phyloP scores from a whole-genome alignment of 2,113 vertebrate species.

The Ammodytes dubius region DNA sequence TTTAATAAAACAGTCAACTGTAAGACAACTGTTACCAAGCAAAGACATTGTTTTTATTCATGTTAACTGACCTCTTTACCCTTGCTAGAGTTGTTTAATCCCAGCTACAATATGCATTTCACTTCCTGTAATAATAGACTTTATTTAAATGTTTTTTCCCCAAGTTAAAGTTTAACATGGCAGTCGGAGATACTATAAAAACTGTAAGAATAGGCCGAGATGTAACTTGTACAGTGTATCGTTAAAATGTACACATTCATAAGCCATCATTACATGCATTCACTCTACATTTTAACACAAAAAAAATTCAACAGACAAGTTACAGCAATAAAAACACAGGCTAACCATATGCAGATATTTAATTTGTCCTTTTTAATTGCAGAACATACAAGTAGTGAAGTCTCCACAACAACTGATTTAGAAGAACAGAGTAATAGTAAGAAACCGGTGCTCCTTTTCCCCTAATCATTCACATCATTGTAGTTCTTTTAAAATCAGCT shows the following conservation, averaged over 20 bases:
- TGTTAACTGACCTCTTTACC: not conserved
- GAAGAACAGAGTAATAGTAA: slow-evolving; percentile 54
- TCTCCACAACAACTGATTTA: slow-evolving; percentile 60
- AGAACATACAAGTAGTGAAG: slow-evolving; percentile 64
- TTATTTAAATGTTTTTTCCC: not conserved
- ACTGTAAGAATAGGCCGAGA: not conserved
- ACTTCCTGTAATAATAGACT: not conserved
- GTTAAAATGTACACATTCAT: not conserved
- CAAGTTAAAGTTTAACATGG: not conserved
- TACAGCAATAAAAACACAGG: slow-evolving; percentile 47
- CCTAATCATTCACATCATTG: slow-evolving; percentile 77
- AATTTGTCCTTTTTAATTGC: slow-evolving; percentile 69
- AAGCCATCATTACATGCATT: not conserved
- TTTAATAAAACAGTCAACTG: not conserved
- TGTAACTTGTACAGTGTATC: not conserved
- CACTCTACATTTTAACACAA: not conserved
- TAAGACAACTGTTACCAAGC: not conserved
- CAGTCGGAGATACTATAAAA: not conserved
- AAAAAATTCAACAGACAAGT: not conserved
- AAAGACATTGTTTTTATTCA: not conserved
- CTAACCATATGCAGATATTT: slow-evolving; percentile 21
- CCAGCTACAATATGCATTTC: not conserved
- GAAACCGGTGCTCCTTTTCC: slow-evolving; percentile 55
- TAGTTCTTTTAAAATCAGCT: slow-evolving; percentile 92
- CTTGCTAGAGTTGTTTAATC: not conserved